Evolutionary conservation across 2,113 vertebrate genomes (phyloP), one percentile per base, ranked within the genome.

Genomic region (Chionomys nivalis): DNA sequence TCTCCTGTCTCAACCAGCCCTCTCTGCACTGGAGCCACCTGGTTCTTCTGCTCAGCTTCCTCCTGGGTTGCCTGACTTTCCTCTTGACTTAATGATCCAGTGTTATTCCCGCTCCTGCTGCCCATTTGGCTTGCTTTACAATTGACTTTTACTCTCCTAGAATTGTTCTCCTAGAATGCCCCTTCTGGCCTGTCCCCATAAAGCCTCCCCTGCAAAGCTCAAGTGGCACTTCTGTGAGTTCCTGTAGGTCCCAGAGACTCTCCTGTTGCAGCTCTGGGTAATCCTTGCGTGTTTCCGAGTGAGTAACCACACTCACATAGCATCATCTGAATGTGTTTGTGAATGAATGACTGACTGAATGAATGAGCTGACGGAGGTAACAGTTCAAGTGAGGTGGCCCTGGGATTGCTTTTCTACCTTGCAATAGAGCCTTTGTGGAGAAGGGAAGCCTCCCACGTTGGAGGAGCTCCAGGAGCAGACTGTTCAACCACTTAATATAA

Each of bases 161-260:
- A 42, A 19, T 21, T 72, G 8, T 7, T 88, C 42, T 19, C 44
- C 3, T 17, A 36, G 75, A 81, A 89, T 58, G 23, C 8, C 52
- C 93, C 91, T 55, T 44, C 55, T 92, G 42, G 73, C 26, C 33
- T 75, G 0, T 7, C 26, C 9, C 13, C 5, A 13, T 36, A 66
- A 66, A 39, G 3, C 33, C 33, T 8, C 33, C 39, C 26, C 58
- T 21, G n/a, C 17, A 89, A 73, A 33, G 47, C 65, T 39, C 36
- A 42, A 1, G 23, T 23, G 17, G 33, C 10, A 10, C 63, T 28
- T 21, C 42, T 44, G 0, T 14, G 24, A 52, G 47, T 79, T 31
- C 17, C 42, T 0, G 1, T 0, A 44, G 11, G 17, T 83, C 31
- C 17, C 7, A n/a, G n/a, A 8, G 3, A 4, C 3, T 81, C 58